These are phyloP conservation scores for Channallabes apus DNA, from an alignment of 2,797 vertebrate genomes.

Conservation along the genomic window DNA sequence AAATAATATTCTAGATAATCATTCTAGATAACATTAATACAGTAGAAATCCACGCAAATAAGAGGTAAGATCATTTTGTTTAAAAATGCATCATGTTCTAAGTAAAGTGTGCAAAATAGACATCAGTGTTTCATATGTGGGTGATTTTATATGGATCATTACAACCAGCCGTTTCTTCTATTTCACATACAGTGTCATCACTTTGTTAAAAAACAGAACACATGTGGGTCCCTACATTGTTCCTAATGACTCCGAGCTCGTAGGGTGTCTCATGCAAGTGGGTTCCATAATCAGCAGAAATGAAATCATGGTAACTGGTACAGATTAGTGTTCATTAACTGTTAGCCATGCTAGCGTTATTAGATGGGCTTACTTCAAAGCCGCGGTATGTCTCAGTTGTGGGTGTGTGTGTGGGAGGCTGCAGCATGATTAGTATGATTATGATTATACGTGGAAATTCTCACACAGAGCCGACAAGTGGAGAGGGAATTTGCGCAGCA, in stretches of 20 bases:
- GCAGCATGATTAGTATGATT: conserved; percentile 36
- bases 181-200: background rate
- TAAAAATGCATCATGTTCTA: background rate
- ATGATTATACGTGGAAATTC: conserved; percentile 39
- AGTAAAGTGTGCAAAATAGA: background rate
- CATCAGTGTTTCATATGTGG: background rate
- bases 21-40: background rate
- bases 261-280: background rate
- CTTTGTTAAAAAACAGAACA: background rate
- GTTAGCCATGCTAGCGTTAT: conserved; percentile 5
- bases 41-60: background rate
- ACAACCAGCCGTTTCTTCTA: background rate
- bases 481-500: conserved; percentile 37
- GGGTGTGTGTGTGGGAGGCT: conserved; percentile 43
- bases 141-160: conserved; percentile 18
- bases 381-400: conserved; percentile 28
- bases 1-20: background rate
- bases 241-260: conserved; percentile 10
- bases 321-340: background rate
- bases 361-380: background rate
- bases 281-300: conserved; percentile 10
- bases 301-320: conserved; percentile 6
- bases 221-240: background rate
- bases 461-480: conserved; percentile 33
- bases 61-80: background rate